These are phyloP conservation scores for Drosophila kepulauana DNA, from an alignment of 1,140 invertebrate species.

Conservation along the genomic window DNA sequence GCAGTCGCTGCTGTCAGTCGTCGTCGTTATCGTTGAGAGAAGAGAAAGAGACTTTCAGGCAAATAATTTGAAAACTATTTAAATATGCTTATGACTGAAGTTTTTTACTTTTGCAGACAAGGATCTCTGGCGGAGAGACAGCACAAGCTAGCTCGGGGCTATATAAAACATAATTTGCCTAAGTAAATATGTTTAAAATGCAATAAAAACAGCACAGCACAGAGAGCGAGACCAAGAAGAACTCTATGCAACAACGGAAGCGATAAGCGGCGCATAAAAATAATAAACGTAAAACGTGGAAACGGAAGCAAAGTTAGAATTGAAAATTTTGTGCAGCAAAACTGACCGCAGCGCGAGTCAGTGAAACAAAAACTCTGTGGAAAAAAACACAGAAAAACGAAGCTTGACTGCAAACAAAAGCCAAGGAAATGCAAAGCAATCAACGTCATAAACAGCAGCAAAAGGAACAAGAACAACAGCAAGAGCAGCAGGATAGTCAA, in stretches of 20 bases:
- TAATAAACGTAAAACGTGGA: slow-evolving; percentile 29
- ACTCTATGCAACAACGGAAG: background rate
- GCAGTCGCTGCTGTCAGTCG: slow-evolving; percentile 51
- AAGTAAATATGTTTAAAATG: slow-evolving; percentile 61
- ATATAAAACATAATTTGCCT: slow-evolving; percentile 54
- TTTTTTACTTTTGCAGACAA: slow-evolving; percentile 44
- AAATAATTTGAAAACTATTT: slow-evolving; percentile 59
- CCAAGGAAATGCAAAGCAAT: slow-evolving; percentile 78
- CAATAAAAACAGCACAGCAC: slow-evolving; percentile 38
- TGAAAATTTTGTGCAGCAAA: slow-evolving; percentile 4
- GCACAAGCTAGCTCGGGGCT: background rate
- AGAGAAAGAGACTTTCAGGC: slow-evolving; percentile 1
- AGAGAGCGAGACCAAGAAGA: background rate
- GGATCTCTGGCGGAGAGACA: background rate
- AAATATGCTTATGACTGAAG: slow-evolving; percentile 66
- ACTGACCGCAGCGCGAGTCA: slow-evolving; percentile 18
- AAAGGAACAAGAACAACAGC: slow-evolving; percentile 6
- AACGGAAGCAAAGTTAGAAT: background rate
- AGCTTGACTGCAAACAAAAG: slow-evolving; percentile 51
- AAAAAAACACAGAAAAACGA: background rate
- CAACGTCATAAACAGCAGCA: slow-evolving; percentile 65
- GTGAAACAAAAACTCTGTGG: background rate
- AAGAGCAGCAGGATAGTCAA: slow-evolving; percentile 28
- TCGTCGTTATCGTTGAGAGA: too few relatives aligned
- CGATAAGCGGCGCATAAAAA: slow-evolving; percentile 27